Percentiles rank a stretch among this genome's conserved stretches.
phyloP scores from a whole-genome alignment of 2,113 vertebrate species.

The Cynocephalus volans region DNA sequence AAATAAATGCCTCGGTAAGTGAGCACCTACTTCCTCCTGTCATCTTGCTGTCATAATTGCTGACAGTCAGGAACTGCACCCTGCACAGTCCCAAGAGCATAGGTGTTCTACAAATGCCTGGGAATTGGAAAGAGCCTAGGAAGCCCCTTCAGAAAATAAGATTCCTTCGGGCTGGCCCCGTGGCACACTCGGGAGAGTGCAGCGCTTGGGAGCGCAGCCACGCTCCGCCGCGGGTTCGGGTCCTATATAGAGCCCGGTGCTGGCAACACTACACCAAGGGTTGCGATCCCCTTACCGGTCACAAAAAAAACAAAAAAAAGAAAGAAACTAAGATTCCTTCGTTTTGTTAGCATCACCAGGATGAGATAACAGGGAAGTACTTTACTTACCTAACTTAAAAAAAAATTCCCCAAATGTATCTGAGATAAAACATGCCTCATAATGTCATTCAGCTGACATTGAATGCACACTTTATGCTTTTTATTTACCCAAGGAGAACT shows the following conservation, averaged over 20 bases:
- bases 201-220: too few species aligned
- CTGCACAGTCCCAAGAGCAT: neutral
- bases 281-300: too few species aligned
- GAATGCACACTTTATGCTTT: neutral
- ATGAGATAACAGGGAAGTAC: neutral
- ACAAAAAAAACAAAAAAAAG: too few species aligned
- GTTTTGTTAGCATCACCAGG: neutral
- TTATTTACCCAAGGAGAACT: neutral
- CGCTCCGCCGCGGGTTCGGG: too few species aligned
- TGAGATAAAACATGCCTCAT: neutral
- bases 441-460: neutral
- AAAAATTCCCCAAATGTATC: neutral
- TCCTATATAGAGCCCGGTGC: too few species aligned
- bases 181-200: too few species aligned
- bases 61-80: neutral
- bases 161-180: too few species aligned
- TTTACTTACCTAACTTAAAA: slow-evolving; percentile 32
- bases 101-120: neutral
- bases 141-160: neutral
- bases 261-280: too few species aligned
- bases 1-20: neutral
- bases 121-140: neutral
- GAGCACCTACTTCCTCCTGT: neutral
- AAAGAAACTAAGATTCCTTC: neutral
- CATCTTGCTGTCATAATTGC: neutral